Conservation (phyloP, 1,140 invertebrate genomes). For the Belonocnema kinseyi region DNA sequence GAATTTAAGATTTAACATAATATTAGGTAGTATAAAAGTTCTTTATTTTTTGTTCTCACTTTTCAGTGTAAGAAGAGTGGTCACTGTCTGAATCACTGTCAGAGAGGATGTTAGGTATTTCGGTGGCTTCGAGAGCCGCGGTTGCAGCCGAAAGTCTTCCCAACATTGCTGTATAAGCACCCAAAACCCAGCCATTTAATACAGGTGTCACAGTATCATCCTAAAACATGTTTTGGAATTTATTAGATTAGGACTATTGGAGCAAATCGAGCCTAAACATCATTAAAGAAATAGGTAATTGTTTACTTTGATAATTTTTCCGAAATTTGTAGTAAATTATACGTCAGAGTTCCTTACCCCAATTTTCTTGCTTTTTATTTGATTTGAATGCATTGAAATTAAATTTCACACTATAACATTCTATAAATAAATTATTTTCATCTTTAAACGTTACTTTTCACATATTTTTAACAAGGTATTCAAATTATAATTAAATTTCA, state of each 20-base stretch:
- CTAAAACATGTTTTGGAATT: slow-evolving; percentile 40
- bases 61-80: slow-evolving; percentile 69
- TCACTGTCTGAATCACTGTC: slow-evolving; percentile 73
- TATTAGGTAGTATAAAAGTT: neutral
- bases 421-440: too few species aligned
- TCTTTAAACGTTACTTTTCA: too few species aligned
- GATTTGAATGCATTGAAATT: too few species aligned
- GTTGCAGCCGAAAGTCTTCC: slow-evolving; percentile 72
- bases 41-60: slow-evolving; percentile 45
- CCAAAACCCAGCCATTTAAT: slow-evolving; percentile 70
- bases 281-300: too few species aligned
- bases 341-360: too few species aligned
- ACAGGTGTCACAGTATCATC: slow-evolving; percentile 67
- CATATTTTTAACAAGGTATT: too few species aligned
- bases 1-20: neutral
- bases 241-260: neutral
- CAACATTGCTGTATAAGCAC: slow-evolving; percentile 73
- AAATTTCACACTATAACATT: too few species aligned
- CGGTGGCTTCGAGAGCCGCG: slow-evolving; percentile 67
- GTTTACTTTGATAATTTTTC: too few species aligned
- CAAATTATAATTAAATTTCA: too few species aligned
- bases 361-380: too few species aligned
- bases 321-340: too few species aligned
- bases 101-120: slow-evolving; percentile 67
- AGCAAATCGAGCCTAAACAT: too few species aligned